These are phyloP conservation scores for Nebria brevicollis DNA, from an alignment of 2,888 invertebrate genomes.

Conservation along the genomic window DNA sequence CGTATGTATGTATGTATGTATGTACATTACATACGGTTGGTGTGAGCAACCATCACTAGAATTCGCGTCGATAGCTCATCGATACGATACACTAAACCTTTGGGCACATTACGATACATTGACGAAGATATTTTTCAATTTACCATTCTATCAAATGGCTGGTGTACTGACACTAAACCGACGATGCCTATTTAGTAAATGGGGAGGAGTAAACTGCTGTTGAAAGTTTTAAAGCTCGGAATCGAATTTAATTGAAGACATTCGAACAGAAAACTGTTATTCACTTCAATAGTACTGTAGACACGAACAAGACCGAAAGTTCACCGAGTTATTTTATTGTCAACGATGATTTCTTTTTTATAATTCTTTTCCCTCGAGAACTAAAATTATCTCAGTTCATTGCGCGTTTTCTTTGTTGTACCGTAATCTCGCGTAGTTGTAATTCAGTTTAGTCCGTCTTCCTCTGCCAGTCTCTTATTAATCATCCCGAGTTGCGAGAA, in stretches of 20 bases:
- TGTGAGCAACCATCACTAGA: conserved; percentile 13
- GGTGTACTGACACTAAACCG: neutral
- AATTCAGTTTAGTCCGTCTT: conserved; percentile 3
- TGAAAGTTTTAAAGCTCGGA: neutral
- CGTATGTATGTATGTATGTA: conserved; percentile 23
- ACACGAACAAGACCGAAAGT: conserved; percentile 10
- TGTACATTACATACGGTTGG: neutral
- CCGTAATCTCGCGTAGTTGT: conserved; percentile 4
- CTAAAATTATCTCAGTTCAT: conserved; percentile 7
- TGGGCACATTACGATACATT: neutral
- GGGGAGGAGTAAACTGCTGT: neutral
- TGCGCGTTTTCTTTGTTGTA: conserved; percentile 12
- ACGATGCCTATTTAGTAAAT: conserved; percentile 10
- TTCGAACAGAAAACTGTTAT: conserved; percentile 15
- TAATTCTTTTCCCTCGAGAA: neutral
- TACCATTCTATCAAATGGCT: conserved; percentile 14
- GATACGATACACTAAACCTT: conserved; percentile 4
- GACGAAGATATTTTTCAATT: conserved; percentile 6
- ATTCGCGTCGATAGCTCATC: conserved; percentile 9
- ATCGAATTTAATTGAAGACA: conserved; percentile 5
- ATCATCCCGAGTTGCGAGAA: neutral
- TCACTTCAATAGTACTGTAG: conserved; percentile 5
- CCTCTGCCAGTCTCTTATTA: conserved; percentile 6
- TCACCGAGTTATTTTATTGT: conserved; percentile 15
- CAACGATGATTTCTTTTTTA: conserved; percentile 16